phyloP scores from a whole-genome alignment of 2,797 vertebrate genomes.

The Melopsittacus undulatus region DNA sequence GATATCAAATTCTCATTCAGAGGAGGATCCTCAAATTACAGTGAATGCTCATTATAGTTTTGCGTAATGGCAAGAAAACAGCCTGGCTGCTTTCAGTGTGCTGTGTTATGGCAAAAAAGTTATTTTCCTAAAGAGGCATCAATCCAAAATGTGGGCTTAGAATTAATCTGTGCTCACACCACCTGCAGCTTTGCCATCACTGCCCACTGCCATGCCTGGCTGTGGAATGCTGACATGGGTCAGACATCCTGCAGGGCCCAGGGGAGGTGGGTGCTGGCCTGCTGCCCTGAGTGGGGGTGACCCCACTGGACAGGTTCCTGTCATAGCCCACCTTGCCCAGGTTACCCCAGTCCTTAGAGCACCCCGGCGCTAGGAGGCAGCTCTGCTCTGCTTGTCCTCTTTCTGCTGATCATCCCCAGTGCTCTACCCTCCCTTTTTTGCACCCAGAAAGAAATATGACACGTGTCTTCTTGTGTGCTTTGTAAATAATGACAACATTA shows the following conservation, averaged over 20 bases:
- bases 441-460: background rate
- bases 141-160: background rate
- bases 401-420: background rate
- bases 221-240: background rate
- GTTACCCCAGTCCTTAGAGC: background rate
- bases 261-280: background rate
- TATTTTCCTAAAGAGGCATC: background rate
- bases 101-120: background rate
- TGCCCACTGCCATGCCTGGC: background rate
- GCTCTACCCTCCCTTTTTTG: background rate
- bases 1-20: background rate
- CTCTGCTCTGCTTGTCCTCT: background rate
- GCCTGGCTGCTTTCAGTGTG: background rate
- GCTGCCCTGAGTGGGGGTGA: background rate
- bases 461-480: background rate
- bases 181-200: background rate
- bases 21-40: background rate
- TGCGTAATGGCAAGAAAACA: background rate
- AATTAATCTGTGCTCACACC: background rate
- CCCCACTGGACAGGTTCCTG: background rate
- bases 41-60: background rate
- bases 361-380: background rate
- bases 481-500: background rate
- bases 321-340: background rate
- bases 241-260: background rate